Base-by-base conservation (phyloP, 2,113 vertebrate genomes). In the Cromileptes altivelis region DNA sequence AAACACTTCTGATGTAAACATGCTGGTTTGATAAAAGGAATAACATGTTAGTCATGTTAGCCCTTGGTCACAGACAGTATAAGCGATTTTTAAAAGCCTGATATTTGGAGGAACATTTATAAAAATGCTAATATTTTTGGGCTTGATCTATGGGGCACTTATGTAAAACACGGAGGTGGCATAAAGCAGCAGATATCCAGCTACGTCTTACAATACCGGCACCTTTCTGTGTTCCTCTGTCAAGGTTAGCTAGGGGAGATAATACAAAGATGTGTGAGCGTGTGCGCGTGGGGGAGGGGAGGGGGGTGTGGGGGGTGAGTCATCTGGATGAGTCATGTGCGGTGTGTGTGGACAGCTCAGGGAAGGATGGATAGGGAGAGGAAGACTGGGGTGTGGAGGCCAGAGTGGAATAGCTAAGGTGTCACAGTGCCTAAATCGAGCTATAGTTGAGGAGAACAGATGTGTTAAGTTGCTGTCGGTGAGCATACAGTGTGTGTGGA, bases 241-340 rank as follows among this genome's bases (percentile, higher is more conserved):
- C 93, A 94, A 95, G 94, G 95, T 95, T 95, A 95, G 88, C 87
- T 84, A 85, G 85, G 82, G 88, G 85, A 93, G 92, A 94, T 92
- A 94, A 95, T 83, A 92, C 90, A 94, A 79, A 89, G 89, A 91
- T 93, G 90, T 93, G 92, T 88, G 94, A 85, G 90, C 40, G 81
- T 89, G 88, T 81, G 90, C 40, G n/a, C 60, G 89, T 81, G 91
- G 25, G 67, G 90, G 78, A 70, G 77, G 80, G 71, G 37, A 27
- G 27, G 27, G 30, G 30, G 52, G 57, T 83, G 74, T 74, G 40
- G 57, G 71, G 81, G 56, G 85, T 94, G 95, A 95, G 93, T 95
- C 94, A 95, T 93, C 92, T 86, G 91, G 89, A 94, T 95, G 95
- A 95, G 93, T 95, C 94, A 95, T 96, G 92, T 92, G 93, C 85